Conservation (phyloP, 2,797 vertebrate species). For the Ptychadena robeensis region DNA sequence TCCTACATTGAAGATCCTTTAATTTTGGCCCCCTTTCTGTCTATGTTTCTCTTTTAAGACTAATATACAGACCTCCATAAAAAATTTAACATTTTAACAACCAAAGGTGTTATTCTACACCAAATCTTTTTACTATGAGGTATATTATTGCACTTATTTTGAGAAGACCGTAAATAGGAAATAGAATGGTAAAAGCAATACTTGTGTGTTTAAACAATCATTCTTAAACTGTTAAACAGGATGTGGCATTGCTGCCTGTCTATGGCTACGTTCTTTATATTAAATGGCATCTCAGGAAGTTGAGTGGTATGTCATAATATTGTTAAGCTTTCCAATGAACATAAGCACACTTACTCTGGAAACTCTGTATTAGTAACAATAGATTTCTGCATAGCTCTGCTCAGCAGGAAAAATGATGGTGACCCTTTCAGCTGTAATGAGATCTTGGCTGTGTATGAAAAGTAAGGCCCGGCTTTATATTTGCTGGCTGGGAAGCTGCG, state of each 20-base stretch:
- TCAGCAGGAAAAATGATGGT: not conserved
- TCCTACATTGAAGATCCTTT: too few species aligned
- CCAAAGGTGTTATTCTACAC: too few species aligned
- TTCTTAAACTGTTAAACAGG: too few species aligned
- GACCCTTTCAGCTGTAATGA: not conserved
- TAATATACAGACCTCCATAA: too few species aligned
- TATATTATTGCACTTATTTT: too few species aligned
- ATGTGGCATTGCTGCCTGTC: not conserved
- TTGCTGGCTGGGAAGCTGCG: not conserved
- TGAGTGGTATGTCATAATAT: not conserved
- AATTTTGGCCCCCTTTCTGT: too few species aligned
- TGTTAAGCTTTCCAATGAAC: not conserved
- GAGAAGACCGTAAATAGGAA: too few species aligned
- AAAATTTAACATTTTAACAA: too few species aligned
- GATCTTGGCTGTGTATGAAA: slow-evolving; percentile 7
- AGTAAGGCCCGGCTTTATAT: not conserved
- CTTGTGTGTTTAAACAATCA: too few species aligned
- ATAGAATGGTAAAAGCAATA: too few species aligned
- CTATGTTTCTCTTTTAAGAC: too few species aligned
- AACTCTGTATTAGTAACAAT: not conserved
- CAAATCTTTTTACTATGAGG: too few species aligned
- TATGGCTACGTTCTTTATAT: not conserved
- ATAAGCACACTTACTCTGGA: not conserved
- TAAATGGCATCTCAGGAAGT: not conserved
- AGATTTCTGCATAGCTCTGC: not conserved